A percentile compares a stretch with the other conserved stretches of the same genome.
Conservation (phyloP, 2,797 vertebrate genomes). For the Ctenopoma multispine region DNA sequence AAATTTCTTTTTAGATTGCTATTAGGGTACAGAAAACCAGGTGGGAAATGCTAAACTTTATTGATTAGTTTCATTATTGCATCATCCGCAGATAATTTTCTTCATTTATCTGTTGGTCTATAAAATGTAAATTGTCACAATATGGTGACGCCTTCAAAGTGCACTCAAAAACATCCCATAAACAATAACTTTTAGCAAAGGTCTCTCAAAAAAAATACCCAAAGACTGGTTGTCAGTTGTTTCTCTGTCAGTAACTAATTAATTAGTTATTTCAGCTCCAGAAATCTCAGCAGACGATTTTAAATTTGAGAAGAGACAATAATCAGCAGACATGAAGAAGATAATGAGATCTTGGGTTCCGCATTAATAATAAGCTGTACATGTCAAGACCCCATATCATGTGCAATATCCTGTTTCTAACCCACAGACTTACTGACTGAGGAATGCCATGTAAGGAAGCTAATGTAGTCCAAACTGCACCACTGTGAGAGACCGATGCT, state of each 20-base stretch:
- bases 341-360: neutral
- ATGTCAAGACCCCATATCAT: neutral
- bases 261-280: too few species aligned
- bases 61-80: neutral
- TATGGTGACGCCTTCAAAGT: too few species aligned
- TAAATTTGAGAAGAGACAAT: too few species aligned
- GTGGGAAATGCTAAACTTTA: neutral
- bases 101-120: neutral
- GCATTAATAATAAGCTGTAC: neutral
- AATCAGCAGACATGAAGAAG: too few species aligned
- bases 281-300: too few species aligned
- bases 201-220: too few species aligned
- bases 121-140: too few species aligned
- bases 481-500: constrained; percentile 22
- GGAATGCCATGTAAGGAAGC: constrained; percentile 29
- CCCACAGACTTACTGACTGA: constrained; percentile 4
- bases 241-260: too few species aligned
- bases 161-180: too few species aligned
- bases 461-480: constrained; percentile 24
- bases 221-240: too few species aligned
- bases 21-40: neutral
- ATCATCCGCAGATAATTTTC: neutral
- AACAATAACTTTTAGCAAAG: too few species aligned
- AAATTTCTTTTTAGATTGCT: too few species aligned
- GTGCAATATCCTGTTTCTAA: neutral